Conservation (phyloP, 2,797 vertebrate species). For the Malacoctenus gilli region DNA sequence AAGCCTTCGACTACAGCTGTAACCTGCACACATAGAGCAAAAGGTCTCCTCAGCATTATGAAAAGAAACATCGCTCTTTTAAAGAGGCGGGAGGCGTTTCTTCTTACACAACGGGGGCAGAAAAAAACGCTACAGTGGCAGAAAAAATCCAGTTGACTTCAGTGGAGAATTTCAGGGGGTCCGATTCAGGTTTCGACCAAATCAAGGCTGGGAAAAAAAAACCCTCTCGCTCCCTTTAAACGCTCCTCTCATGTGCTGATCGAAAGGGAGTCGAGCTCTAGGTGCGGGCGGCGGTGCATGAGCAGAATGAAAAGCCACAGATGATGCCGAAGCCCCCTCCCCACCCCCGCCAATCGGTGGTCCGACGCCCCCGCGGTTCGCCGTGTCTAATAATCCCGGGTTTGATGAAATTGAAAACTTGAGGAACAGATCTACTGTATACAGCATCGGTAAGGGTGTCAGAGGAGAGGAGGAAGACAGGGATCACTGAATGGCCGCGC, state of each 20-base stretch:
- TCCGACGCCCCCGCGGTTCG: slow-evolving; percentile 19
- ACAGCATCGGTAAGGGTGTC: slow-evolving; percentile 31
- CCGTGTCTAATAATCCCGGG: slow-evolving; percentile 3
- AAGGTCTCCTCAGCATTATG: too few species aligned
- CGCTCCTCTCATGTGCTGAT: slow-evolving; percentile 20
- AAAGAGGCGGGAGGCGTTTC: too few species aligned
- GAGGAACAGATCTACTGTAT: slow-evolving; percentile 6
- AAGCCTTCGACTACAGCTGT: too few species aligned
- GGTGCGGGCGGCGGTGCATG: slow-evolving; percentile 32
- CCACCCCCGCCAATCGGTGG: too few species aligned
- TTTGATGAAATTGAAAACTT: slow-evolving; percentile 24
- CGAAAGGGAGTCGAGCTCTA: slow-evolving; percentile 10
- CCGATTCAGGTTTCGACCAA: slow-evolving; percentile 31
- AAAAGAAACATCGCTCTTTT: too few species aligned
- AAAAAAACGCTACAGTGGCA: slow-evolving; percentile 2
- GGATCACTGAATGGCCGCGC: slow-evolving; percentile 23
- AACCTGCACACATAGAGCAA: too few species aligned
- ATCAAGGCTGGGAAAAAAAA: slow-evolving; percentile 23
- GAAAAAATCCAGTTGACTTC: slow-evolving; percentile 23
- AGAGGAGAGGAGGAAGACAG: slow-evolving; percentile 3
- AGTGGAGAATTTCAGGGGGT: slow-evolving; percentile 21
- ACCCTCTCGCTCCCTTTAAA: slow-evolving; percentile 20
- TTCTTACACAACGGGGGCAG: too few species aligned
- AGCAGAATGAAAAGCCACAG: slow-evolving; percentile 41
- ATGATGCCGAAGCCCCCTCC: slow-evolving; percentile 27